Percentiles rank a stretch among this genome's conserved stretches.
Conservation (phyloP, 2,888 invertebrate species). For the Drosophila multiciliata region DNA sequence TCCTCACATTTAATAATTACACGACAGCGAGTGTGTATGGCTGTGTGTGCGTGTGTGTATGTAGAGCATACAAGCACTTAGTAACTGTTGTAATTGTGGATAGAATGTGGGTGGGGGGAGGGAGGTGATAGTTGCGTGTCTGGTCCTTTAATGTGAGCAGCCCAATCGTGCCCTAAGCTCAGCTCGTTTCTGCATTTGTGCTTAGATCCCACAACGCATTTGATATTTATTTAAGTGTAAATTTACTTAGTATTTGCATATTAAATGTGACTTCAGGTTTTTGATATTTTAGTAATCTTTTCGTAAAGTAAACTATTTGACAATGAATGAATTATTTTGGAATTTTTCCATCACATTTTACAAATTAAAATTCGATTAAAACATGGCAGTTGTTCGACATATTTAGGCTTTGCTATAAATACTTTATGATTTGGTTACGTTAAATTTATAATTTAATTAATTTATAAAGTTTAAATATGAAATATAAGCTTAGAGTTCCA, state of each 20-base stretch:
- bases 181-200: background rate
- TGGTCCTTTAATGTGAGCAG: conserved; percentile 13
- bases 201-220: background rate
- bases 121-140: conserved; percentile 2
- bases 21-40: background rate
- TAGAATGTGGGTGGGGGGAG: background rate
- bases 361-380: background rate
- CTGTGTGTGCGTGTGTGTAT: background rate
- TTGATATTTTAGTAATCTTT: background rate
- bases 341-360: background rate
- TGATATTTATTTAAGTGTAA: conserved; percentile 1
- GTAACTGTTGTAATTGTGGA: conserved; percentile 15
- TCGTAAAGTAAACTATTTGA: background rate
- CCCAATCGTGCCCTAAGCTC: conserved; percentile 31
- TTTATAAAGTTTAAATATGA: background rate
- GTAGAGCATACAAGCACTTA: conserved; percentile 13
- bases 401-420: no score
- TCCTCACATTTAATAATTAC: conserved; percentile 32
- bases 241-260: background rate
- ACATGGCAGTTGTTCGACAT: background rate
- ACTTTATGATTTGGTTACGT: background rate
- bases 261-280: background rate
- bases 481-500: background rate
- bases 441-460: background rate
- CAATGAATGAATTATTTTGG: background rate